A percentile compares a stretch with the other conserved stretches of the same genome.
Evolutionary conservation across 1,140 invertebrate genomes (phyloP).

Genomic region (Spodoptera litura): DNA sequence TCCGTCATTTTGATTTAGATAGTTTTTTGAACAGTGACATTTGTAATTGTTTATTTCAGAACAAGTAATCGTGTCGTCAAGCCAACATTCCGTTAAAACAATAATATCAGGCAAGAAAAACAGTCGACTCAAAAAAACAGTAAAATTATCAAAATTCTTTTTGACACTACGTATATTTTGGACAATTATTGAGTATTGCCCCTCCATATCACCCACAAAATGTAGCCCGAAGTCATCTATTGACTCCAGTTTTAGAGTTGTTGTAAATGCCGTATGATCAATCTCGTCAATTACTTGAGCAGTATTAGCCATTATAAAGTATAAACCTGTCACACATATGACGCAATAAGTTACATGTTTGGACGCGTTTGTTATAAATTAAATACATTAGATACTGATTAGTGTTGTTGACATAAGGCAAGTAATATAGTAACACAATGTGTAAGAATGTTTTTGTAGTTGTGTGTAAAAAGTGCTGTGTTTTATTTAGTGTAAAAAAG

Average conservation of each 20-base stretch:
- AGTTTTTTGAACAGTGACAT: background rate
- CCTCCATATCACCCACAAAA: background rate
- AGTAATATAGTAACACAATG: too few species aligned
- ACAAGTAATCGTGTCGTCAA: background rate
- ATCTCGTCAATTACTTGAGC: background rate
- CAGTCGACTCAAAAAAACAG: slow-evolving; percentile 2
- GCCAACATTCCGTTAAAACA: slow-evolving; percentile 51
- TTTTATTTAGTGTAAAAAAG: too few species aligned
- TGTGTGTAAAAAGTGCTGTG: too few species aligned
- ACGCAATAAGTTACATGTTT: background rate
- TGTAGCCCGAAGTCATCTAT: background rate
- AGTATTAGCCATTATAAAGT: background rate
- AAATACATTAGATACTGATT: background rate
- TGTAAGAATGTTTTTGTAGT: too few species aligned
- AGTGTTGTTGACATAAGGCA: too few species aligned
- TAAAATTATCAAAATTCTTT: slow-evolving; percentile 37
- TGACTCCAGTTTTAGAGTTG: background rate
- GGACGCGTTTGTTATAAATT: background rate
- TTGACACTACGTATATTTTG: slow-evolving; percentile 45
- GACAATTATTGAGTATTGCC: background rate
- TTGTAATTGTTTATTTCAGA: background rate
- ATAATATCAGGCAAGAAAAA: slow-evolving; percentile 30
- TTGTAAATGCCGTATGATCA: background rate
- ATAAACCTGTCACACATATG: background rate
- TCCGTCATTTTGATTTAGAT: background rate